Conservation (phyloP, 2,888 invertebrate genomes). For the Cacoxenus indagator region DNA sequence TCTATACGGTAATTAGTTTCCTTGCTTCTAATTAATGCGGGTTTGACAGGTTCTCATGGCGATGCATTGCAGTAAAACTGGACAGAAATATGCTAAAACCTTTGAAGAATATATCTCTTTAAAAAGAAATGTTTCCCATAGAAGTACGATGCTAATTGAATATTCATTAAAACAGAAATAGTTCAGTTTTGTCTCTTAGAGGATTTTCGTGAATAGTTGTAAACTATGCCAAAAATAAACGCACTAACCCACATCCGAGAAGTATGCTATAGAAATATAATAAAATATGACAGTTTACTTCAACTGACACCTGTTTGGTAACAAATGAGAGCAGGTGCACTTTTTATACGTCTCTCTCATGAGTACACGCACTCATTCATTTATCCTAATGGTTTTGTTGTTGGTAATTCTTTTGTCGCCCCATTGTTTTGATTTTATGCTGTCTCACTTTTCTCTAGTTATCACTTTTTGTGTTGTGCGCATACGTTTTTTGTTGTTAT, state of each 20-base stretch:
- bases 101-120: background rate
- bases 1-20: too few species aligned
- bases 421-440: constrained; percentile 16
- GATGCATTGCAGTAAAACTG: background rate
- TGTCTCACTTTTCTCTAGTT: constrained; percentile 9
- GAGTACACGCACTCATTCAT: background rate
- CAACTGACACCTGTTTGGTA: too few species aligned
- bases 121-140: background rate
- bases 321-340: too few species aligned
- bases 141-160: too few species aligned
- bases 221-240: too few species aligned
- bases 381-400: background rate
- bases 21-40: constrained; percentile 50
- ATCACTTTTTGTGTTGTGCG: background rate
- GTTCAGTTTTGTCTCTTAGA: too few species aligned
- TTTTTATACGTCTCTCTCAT: background rate
- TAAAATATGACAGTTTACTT: background rate
- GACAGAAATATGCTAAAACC: background rate
- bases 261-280: too few species aligned
- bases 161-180: too few species aligned
- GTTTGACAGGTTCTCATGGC: constrained; percentile 45
- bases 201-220: too few species aligned
- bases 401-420: background rate
- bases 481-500: constrained; percentile 19
- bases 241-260: too few species aligned